Conservation (phyloP, 2,888 invertebrate species). For the Coleophora flavipennella region DNA sequence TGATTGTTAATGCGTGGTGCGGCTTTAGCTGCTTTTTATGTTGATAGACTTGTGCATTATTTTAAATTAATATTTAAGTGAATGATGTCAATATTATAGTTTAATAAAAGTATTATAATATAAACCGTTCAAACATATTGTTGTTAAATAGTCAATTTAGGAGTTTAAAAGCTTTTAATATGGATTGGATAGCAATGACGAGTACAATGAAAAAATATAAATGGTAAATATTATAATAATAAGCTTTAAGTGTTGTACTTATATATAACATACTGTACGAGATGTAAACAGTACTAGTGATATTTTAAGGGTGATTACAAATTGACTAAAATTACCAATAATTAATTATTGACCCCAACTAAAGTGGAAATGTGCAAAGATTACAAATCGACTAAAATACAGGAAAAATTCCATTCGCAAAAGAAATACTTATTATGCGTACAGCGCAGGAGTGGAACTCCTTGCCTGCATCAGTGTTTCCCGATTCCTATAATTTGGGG, state of each 20-base stretch:
- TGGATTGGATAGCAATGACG: constrained; percentile 19
- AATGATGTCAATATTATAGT: constrained; percentile 47
- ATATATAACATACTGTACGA: too few species aligned
- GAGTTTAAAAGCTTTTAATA: constrained; percentile 26
- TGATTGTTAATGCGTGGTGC: constrained; percentile 48
- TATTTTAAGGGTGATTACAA: too few species aligned
- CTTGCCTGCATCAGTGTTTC: too few species aligned
- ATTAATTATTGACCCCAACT: too few species aligned
- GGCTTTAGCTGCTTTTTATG: constrained; percentile 55
- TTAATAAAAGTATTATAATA: constrained; percentile 36
- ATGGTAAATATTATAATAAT: constrained; percentile 16
- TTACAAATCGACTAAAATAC: too few species aligned
- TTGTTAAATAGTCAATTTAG: constrained; percentile 40
- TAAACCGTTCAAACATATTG: constrained; percentile 35
- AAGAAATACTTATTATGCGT: too few species aligned
- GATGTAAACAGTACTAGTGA: too few species aligned
- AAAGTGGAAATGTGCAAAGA: too few species aligned
- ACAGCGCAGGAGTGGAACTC: too few species aligned
- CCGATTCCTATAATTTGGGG: too few species aligned
- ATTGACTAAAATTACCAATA: too few species aligned
- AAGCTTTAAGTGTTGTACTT: constrained; percentile 22
- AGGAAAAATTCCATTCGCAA: too few species aligned
- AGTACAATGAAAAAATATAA: constrained; percentile 35
- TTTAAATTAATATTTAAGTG: constrained; percentile 44
- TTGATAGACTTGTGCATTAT: constrained; percentile 48